phyloP scores from a whole-genome alignment of 2,797 vertebrate genomes.

The Balearica regulorum region DNA sequence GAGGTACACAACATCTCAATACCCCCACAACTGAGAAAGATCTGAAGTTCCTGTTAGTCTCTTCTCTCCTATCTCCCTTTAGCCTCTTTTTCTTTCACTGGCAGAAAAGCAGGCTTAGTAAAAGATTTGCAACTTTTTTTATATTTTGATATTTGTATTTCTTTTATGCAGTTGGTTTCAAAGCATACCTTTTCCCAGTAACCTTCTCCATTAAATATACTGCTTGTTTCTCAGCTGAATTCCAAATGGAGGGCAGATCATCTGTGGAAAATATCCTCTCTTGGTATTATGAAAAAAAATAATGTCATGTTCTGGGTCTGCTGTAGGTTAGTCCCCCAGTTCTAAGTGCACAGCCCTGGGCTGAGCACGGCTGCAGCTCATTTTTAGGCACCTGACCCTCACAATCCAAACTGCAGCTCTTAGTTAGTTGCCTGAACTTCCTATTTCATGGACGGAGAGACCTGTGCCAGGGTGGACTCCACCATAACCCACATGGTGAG shows the following conservation, averaged over 20 bases:
- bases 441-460: not conserved
- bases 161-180: not conserved
- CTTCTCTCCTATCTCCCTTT: not conserved
- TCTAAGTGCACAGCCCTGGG: not conserved
- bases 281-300: too few relatives aligned
- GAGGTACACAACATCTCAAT: not conserved
- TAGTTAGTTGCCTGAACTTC: not conserved
- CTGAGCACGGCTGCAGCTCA: not conserved
- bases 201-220: not conserved
- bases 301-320: rapidly evolving
- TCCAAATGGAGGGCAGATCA: not conserved
- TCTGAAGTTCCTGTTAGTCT: not conserved
- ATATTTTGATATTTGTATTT: not conserved
- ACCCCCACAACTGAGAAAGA: not conserved
- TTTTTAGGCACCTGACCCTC: not conserved
- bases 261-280: not conserved
- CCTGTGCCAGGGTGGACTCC: not conserved
- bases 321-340: not conserved
- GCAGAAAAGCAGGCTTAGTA: not conserved
- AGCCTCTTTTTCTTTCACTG: not conserved
- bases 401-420: not conserved
- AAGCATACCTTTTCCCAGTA: not conserved
- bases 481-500: not conserved
- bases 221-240: not conserved
- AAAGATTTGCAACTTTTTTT: not conserved